Conservation (phyloP, 2,113 vertebrate genomes). For the Alouatta palliata region DNA sequence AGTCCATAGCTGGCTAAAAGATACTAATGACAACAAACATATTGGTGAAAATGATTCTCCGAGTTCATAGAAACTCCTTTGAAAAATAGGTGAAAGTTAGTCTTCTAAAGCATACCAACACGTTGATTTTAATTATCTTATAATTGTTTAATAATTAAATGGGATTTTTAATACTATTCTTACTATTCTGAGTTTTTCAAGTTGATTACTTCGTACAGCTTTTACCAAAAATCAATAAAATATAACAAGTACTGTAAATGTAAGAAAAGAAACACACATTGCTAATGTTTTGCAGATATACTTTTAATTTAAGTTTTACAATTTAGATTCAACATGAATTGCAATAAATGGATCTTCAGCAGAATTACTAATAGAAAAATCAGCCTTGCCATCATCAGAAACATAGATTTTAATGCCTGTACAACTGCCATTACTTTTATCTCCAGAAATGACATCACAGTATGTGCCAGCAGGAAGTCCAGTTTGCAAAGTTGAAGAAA, state of each 20-base stretch:
- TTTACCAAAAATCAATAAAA: not conserved
- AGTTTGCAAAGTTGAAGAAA: slow-evolving; percentile 88
- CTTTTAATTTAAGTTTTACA: slow-evolving; percentile 77
- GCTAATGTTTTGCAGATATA: not conserved
- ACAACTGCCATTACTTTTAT: slow-evolving; percentile 86
- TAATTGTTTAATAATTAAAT: not conserved
- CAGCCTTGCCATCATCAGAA: slow-evolving; percentile 84
- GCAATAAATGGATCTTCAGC: slow-evolving; percentile 93
- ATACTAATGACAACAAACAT: not conserved
- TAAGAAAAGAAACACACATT: not conserved
- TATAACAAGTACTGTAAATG: not conserved
- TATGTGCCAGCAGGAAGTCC: slow-evolving; percentile 92
- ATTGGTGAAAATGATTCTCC: not conserved
- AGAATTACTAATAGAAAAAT: slow-evolving; percentile 88
- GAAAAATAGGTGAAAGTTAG: slow-evolving; percentile 37
- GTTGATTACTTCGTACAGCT: not conserved
- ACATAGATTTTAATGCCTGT: slow-evolving; percentile 89
- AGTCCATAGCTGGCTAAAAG: accelerated
- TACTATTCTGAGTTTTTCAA: slow-evolving; percentile 76
- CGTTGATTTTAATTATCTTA: not conserved
- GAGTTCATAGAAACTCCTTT: slow-evolving; percentile 64
- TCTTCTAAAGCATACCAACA: not conserved
- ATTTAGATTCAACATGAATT: slow-evolving; percentile 86
- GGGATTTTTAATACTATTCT: not conserved
- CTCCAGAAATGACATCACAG: slow-evolving; percentile 95